Evolutionary conservation across 2,888 invertebrate genomes (phyloP), one percentile per base, ranked within the genome.

Genomic region (Mallateleia sp.): DNA sequence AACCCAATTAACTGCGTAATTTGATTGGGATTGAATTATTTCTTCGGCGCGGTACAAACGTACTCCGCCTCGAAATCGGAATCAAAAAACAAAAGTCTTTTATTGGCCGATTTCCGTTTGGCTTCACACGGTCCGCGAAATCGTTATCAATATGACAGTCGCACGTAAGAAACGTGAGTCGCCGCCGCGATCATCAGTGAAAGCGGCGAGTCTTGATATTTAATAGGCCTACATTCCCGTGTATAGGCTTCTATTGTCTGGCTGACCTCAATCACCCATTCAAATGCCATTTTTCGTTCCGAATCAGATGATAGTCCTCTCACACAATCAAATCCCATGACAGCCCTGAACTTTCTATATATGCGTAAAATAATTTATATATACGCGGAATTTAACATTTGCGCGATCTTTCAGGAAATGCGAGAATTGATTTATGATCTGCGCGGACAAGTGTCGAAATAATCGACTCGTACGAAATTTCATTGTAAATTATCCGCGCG

Each of bases 201-300:
- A 88, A 88, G 84, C 88, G 79, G 83, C 72, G 64, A 52, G 71
- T 80, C 78, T 80, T 82, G 84, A 87, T 87, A 87, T 88, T 85
- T 81, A 83, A 88, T 88, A 88, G 85, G 85, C 85, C 88, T 80
- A 60, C 82, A 81, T 88, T 85, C 83, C 52, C 75, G 28, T 20
- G 28, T 71, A 79, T 69, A 64, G 74, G 47, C 62, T 78, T 32
- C 85, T 84, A 84, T 86, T 88, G 84, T 88, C 75, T 83, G 79
- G 45, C 56, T 79, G 75, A 79, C 82, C 86, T 87, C 88, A 85
- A 88, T 88, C 88, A 81, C 69, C 86, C 71, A 89, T 87, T 87
- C 85, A 87, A 85, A 89, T 85, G 74, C 85, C 85, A 89, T 85
- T 89, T 89, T 89, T 82, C 79, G 86, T 82, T 89, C 79, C 72